phyloP scores from a whole-genome alignment of 1,140 invertebrate species.

The Cyrtorhinus lividipennis region DNA sequence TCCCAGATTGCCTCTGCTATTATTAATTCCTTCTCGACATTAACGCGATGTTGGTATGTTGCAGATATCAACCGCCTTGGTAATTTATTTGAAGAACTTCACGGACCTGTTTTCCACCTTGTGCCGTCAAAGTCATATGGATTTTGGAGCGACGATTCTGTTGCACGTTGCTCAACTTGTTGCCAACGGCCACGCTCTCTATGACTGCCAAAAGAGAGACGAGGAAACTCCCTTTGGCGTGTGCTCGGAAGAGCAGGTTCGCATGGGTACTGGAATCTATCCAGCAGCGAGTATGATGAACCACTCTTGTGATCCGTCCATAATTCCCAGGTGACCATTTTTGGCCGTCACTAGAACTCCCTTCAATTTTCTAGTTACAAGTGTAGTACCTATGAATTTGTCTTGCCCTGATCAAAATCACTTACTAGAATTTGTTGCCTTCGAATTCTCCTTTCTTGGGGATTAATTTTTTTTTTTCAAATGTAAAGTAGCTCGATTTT shows the following conservation, averaged over 20 bases:
- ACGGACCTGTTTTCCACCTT: conserved; percentile 36
- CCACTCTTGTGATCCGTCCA: conserved; percentile 74
- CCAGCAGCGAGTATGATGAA: conserved; percentile 81
- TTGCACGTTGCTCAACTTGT: conserved; percentile 60
- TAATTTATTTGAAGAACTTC: conserved; percentile 35
- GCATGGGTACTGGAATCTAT: conserved; percentile 69
- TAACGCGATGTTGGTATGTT: no score
- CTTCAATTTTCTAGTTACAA: neutral
- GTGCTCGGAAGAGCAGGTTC: conserved; percentile 35
- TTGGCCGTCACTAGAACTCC: no score
- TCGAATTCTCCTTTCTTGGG: no score
- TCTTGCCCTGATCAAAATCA: neutral
- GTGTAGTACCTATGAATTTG: neutral
- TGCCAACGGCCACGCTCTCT: conserved; percentile 62
- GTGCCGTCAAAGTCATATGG: conserved; percentile 28
- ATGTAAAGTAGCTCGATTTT: no score
- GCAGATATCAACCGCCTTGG: conserved; percentile 42
- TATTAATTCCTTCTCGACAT: no score
- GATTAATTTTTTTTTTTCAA: no score
- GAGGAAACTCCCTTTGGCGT: conserved; percentile 24
- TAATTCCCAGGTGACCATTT: conserved; percentile 56
- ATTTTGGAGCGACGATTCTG: conserved; percentile 46
- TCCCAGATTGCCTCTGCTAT: no score
- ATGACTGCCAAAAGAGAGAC: conserved; percentile 31
- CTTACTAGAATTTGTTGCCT: neutral